Evolutionary conservation across 2,113 vertebrate species (phyloP).

Genomic region (Fregetta grallaria): DNA sequence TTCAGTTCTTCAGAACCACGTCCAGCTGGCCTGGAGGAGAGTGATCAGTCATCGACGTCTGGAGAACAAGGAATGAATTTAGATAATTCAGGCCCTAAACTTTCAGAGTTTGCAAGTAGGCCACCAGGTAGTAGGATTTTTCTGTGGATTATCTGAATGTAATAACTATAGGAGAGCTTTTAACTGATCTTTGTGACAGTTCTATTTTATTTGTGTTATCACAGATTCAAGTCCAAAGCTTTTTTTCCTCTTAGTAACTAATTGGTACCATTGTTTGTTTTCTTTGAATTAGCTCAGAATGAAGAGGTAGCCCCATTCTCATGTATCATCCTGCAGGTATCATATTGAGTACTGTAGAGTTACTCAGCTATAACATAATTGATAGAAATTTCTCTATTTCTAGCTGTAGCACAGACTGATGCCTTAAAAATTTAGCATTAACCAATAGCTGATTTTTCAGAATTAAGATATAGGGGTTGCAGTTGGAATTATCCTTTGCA

Average conservation of each 20-base stretch:
- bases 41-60: constrained; percentile 81
- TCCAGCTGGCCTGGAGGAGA: constrained; percentile 85
- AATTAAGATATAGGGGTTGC: background rate
- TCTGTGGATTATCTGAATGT: background rate
- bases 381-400: background rate
- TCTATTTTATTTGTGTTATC: background rate
- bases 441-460: background rate
- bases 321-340: background rate
- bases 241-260: background rate
- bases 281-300: background rate
- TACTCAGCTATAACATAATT: background rate
- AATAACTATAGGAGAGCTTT: background rate
- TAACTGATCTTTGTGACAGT: background rate
- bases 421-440: background rate
- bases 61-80: constrained; percentile 86
- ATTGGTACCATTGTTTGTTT: background rate
- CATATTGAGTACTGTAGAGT: background rate
- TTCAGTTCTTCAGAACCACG: constrained; percentile 81
- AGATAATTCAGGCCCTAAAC: constrained; percentile 86
- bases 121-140: constrained; percentile 79
- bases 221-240: background rate
- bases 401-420: background rate
- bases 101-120: constrained; percentile 88
- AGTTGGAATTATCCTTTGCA: background rate
- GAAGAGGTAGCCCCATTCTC: background rate